phyloP scores from a whole-genome alignment of 2,797 vertebrate genomes.

The Cossypha niveicapilla region DNA sequence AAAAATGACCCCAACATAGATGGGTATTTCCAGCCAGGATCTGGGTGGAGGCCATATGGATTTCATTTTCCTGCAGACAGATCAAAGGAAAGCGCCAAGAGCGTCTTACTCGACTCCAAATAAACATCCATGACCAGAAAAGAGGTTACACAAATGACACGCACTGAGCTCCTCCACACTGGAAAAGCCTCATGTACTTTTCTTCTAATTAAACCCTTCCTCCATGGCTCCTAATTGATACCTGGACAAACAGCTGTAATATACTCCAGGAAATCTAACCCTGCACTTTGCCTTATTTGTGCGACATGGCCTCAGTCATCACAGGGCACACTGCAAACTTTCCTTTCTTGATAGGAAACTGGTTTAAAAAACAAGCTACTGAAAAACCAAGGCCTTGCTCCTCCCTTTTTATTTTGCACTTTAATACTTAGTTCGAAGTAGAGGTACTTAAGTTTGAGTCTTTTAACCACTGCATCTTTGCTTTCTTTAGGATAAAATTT shows the following conservation, averaged over 20 bases:
- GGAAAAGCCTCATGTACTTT: background rate
- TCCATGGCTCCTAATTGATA: background rate
- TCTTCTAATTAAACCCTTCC: slow-evolving; percentile 49
- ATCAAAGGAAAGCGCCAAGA: slow-evolving; percentile 18
- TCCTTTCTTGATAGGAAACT: background rate
- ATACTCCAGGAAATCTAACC: background rate
- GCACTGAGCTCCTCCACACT: rapidly evolving
- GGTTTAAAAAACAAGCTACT: background rate
- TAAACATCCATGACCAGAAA: slow-evolving; percentile 6
- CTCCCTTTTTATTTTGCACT: background rate
- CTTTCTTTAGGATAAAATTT: background rate
- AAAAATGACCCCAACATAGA: background rate
- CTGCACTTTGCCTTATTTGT: background rate
- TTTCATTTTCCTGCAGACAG: slow-evolving; percentile 7
- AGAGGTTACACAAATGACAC: slow-evolving; percentile 23
- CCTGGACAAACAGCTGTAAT: slow-evolving; percentile 5
- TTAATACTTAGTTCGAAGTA: background rate
- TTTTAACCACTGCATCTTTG: background rate
- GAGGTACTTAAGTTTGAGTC: background rate
- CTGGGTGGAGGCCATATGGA: slow-evolving; percentile 8
- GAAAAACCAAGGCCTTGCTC: background rate
- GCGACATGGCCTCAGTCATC: background rate
- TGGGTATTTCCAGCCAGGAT: background rate
- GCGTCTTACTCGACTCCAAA: background rate
- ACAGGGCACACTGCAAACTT: background rate